Evolutionary conservation across 1,140 invertebrate species (phyloP), one percentile per base, ranked within the genome.

Genomic region (Magallana ariakensis): DNA sequence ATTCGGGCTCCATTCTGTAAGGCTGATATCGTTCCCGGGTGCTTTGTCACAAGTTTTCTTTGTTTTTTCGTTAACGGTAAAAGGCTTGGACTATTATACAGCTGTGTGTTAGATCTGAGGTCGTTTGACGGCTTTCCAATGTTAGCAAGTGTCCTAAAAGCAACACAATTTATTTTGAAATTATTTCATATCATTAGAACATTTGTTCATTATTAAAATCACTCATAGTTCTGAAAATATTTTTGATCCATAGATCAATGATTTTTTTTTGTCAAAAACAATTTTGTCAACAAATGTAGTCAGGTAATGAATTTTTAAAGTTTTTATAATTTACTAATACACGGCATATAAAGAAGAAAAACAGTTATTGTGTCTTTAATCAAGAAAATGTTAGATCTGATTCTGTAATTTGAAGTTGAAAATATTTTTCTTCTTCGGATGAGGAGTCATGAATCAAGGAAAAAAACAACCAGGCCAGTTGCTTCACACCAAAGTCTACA

Each of bases 11-110:
- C 94, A 81, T 90, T 91, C 9, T 90, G 92, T 9, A 95, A 87
- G 9, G 93, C 93, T 55, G 92, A 84, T 57, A 94, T 87, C 94
- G 95, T 91, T 3, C 93, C 94, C 19, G 93, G 93, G 87, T 95
- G 93, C 82, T 92, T 92, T 2, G 92, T 91, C 5, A 94, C 92
- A 13, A 94, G 82, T 80, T 92, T 89, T 66, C 92, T 85, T 87
- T 94, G 94, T 60, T 91, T 92, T 87, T 92, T 93, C 3, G 93
- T 94, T 16, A 94, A 86, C 15, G 93, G 94, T 75, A 92, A 88
- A 26, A 93, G 86, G 75, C 92, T 93, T 19, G 92, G 92, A 81
- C 91, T 93, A 85, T 93, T 92, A 82, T 91, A 91, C n/a, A 92
- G 86, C 86, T 91, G 88, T 15, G 91, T 91, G 82, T 92, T 87